Conservation (phyloP, 2,888 invertebrate species). For the Caenorhabditis wallacei region DNA sequence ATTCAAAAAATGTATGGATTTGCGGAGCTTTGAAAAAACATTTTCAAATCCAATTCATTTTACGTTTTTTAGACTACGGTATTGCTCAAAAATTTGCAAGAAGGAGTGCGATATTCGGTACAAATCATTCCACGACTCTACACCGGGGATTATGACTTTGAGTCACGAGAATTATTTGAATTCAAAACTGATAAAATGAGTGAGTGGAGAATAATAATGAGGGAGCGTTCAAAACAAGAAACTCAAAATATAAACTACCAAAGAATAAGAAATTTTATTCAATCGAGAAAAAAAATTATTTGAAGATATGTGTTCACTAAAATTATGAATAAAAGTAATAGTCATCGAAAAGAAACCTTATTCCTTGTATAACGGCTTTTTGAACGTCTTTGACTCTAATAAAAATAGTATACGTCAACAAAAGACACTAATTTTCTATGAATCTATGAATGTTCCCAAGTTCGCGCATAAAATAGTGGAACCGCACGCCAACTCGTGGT, state of each 20-base stretch:
- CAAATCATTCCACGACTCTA: constrained; percentile 78
- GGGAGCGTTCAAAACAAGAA: too few relatives aligned
- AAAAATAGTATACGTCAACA: neutral
- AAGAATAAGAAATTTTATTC: neutral
- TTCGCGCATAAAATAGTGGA: neutral
- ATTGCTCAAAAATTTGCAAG: constrained; percentile 70
- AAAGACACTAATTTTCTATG: constrained; percentile 16
- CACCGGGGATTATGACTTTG: constrained; percentile 75
- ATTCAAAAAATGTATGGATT: constrained; percentile 70
- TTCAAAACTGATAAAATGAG: constrained; percentile 74
- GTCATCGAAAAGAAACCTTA: constrained; percentile 11
- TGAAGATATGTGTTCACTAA: neutral
- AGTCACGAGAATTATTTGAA: constrained; percentile 75
- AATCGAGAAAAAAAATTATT: neutral
- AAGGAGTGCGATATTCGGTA: constrained; percentile 76
- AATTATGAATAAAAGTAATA: neutral
- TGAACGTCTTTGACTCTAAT: constrained; percentile 1
- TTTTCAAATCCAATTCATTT: neutral
- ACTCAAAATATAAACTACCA: neutral
- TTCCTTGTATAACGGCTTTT: neutral
- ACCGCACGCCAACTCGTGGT: neutral
- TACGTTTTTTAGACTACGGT: constrained; percentile 73
- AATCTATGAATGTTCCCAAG: neutral
- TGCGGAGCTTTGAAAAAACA: neutral
- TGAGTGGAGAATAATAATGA: constrained; percentile 20